Evolutionary conservation across 2,888 invertebrate species (phyloP).

Genomic region (Meganola albula): DNA sequence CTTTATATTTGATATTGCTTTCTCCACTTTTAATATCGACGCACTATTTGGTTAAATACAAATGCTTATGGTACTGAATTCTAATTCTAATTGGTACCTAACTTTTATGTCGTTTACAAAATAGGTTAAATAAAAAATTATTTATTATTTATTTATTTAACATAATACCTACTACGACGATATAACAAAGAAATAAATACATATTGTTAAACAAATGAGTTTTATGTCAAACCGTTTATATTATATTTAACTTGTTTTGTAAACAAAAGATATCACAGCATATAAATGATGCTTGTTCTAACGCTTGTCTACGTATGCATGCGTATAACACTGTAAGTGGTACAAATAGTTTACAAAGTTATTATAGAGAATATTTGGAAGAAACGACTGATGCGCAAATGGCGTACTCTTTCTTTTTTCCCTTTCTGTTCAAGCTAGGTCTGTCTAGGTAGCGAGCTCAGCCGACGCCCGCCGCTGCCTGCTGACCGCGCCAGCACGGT

Average conservation of each 20-base stretch:
- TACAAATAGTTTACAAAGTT: constrained; percentile 15
- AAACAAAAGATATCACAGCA: background rate
- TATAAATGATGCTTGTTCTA: background rate
- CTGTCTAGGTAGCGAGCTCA: constrained; percentile 73
- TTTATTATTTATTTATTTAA: too few species aligned
- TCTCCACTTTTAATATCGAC: too few species aligned
- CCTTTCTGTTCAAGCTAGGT: constrained; percentile 78
- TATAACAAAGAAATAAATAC: too few species aligned
- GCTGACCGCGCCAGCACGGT: constrained; percentile 64
- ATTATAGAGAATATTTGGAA: constrained; percentile 53
- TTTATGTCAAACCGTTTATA: too few species aligned
- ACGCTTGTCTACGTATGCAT: background rate
- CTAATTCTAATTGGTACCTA: background rate
- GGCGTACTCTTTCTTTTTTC: constrained; percentile 73
- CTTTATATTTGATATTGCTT: constrained; percentile 29
- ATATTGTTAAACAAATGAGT: too few species aligned
- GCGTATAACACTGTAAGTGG: constrained; percentile 11
- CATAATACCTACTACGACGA: too few species aligned
- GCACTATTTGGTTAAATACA: too few species aligned
- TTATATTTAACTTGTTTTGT: too few species aligned
- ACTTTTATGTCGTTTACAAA: background rate
- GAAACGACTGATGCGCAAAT: constrained; percentile 75
- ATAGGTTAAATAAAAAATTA: too few species aligned
- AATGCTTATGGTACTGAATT: too few species aligned
- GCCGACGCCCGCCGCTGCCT: constrained; percentile 59